Evolutionary conservation across 2,113 vertebrate genomes (phyloP).

Genomic region (Strigops habroptila): DNA sequence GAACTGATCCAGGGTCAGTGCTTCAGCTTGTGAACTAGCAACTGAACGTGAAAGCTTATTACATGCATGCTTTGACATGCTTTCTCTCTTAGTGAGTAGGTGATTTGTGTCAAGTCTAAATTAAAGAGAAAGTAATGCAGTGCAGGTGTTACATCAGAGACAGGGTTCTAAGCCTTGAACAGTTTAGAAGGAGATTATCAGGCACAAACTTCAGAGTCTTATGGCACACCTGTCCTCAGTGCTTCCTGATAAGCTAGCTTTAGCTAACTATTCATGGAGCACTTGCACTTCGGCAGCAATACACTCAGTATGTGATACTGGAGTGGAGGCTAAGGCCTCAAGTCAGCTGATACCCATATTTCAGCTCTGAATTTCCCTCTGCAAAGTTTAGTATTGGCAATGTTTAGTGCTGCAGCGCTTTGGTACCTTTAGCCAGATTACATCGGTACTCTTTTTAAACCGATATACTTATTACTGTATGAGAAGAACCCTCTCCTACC

Average conservation of each 20-base stretch:
- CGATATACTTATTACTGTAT: background rate
- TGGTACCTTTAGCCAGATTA: background rate
- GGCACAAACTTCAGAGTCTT: conserved; percentile 7
- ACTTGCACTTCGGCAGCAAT: background rate
- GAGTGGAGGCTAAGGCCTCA: background rate
- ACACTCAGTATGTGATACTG: background rate
- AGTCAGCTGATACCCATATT: background rate
- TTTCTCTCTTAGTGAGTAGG: background rate
- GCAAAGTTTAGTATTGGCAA: background rate
- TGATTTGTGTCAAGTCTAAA: background rate
- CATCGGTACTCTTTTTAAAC: background rate
- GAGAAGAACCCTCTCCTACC: background rate
- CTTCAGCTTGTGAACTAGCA: background rate
- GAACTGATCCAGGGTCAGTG: background rate
- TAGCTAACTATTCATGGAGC: background rate
- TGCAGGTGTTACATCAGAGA: background rate
- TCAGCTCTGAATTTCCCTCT: background rate
- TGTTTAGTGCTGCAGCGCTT: background rate
- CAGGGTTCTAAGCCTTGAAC: background rate
- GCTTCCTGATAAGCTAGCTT: background rate
- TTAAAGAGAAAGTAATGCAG: background rate
- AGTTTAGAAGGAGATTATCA: background rate
- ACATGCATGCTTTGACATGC: background rate
- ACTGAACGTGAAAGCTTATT: background rate
- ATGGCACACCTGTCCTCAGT: background rate